Percentiles rank a stretch among this genome's conserved stretches.
phyloP scores from a whole-genome alignment of 2,797 vertebrate species.

The Sebastes ruberrimus region DNA sequence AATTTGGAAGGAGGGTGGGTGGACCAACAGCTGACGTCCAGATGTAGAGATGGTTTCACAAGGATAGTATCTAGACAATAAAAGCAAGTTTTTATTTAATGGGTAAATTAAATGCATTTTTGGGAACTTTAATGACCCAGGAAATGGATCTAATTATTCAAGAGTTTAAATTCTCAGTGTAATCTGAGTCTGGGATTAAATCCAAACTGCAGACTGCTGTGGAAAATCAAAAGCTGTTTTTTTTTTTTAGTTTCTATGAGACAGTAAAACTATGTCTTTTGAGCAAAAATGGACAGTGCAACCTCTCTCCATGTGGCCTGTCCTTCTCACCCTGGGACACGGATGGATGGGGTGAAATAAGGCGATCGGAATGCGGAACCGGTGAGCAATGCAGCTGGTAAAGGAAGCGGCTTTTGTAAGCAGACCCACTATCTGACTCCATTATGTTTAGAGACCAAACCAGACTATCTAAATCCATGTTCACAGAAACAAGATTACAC shows the following conservation, averaged over 20 bases:
- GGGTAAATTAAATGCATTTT: background rate
- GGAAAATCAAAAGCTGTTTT: slow-evolving; percentile 6
- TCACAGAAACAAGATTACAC: slow-evolving; percentile 20
- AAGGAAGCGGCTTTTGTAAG: slow-evolving; percentile 78
- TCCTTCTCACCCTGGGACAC: slow-evolving; percentile 46
- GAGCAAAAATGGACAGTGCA: slow-evolving; percentile 34
- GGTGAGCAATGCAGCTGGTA: slow-evolving; percentile 81
- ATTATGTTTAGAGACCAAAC: slow-evolving; percentile 34
- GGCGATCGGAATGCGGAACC: slow-evolving; percentile 87
- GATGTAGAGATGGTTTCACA: slow-evolving; percentile 62
- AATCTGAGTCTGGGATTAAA: slow-evolving; percentile 42
- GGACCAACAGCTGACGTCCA: slow-evolving; percentile 71
- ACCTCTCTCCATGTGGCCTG: slow-evolving; percentile 49
- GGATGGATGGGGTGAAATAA: slow-evolving; percentile 78
- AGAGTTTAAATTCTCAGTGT: slow-evolving; percentile 9
- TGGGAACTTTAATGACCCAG: slow-evolving; percentile 10
- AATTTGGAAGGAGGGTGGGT: slow-evolving; percentile 39
- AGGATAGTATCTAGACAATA: background rate
- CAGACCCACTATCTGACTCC: slow-evolving; percentile 64
- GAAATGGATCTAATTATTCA: slow-evolving; percentile 41
- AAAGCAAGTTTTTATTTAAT: slow-evolving; percentile 9
- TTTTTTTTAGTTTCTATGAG: background rate
- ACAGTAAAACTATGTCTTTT: background rate
- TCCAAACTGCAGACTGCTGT: slow-evolving; percentile 37
- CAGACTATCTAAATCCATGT: slow-evolving; percentile 37